Evolutionary conservation across 1,140 invertebrate species (phyloP).

Genomic region (Dinoponera quadriceps): DNA sequence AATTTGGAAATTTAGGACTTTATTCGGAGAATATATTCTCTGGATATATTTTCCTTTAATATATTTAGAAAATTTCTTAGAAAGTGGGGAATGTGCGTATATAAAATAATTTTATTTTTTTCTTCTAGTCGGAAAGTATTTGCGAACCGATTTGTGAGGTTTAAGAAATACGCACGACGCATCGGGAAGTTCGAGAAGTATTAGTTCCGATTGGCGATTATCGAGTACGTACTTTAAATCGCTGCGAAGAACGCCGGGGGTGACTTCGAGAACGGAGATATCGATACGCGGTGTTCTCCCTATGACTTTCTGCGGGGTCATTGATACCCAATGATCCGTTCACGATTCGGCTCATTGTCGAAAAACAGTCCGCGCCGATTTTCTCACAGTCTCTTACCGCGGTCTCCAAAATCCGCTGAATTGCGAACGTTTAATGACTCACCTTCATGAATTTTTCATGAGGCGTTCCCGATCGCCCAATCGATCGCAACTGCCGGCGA

Average conservation of each 20-base stretch:
- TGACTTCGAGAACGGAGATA: conserved; percentile 70
- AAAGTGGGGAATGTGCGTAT: too few species aligned
- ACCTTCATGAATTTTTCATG: conserved; percentile 76
- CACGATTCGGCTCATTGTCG: conserved; percentile 78
- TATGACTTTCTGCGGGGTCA: conserved; percentile 77
- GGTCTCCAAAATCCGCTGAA: conserved; percentile 78
- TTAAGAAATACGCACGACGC: not conserved
- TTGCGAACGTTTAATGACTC: conserved; percentile 80
- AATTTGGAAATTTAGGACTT: not conserved
- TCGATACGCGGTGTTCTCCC: conserved; percentile 75
- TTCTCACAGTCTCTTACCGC: conserved; percentile 79
- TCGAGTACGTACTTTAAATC: conserved; percentile 75
- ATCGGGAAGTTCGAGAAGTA: conserved; percentile 58
- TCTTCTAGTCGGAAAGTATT: not conserved
- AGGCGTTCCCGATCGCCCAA: conserved; percentile 44
- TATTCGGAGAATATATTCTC: not conserved
- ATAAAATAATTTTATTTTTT: not conserved
- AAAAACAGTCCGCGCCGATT: conserved; percentile 76
- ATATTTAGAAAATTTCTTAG: too few species aligned
- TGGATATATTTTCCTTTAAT: too few species aligned
- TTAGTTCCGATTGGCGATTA: conserved; percentile 72
- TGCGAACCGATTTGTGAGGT: not conserved
- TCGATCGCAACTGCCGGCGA: not conserved
- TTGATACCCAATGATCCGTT: conserved; percentile 84
- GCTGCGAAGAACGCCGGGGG: conserved; percentile 28